These are phyloP conservation scores for Amphipoea lucens DNA, from an alignment of 2,888 invertebrate species.

Conservation along the genomic window DNA sequence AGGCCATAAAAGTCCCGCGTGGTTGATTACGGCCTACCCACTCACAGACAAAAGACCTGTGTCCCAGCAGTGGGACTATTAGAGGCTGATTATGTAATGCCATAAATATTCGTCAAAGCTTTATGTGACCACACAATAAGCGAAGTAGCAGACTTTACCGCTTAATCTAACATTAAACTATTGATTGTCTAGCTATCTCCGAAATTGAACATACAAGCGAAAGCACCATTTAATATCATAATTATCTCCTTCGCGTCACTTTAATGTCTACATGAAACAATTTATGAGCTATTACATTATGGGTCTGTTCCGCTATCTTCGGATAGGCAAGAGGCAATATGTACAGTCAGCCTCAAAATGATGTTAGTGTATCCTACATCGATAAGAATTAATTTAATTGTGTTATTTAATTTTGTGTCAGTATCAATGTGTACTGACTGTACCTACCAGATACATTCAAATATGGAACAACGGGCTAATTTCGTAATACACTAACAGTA, in stretches of 20 bases:
- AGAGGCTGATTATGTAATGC: neutral
- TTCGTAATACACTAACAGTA: no score
- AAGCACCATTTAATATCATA: conserved; percentile 67
- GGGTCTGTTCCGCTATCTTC: neutral
- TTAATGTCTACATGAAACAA: conserved; percentile 9
- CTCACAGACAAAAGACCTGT: neutral
- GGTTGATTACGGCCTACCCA: neutral
- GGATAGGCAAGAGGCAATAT: neutral
- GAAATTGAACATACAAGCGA: conserved; percentile 59
- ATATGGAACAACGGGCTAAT: neutral
- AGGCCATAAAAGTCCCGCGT: no score
- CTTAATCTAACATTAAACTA: conserved; percentile 44
- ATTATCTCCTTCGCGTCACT: conserved; percentile 19
- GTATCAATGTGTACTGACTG: neutral
- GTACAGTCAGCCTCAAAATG: neutral
- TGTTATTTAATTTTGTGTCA: neutral
- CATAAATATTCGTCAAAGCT: conserved; percentile 30
- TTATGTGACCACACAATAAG: neutral
- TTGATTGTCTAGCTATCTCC: conserved; percentile 49
- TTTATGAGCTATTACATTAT: neutral
- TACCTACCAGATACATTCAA: conserved; percentile 1
- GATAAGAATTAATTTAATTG: neutral
- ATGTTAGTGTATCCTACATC: neutral
- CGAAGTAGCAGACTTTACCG: conserved; percentile 30
- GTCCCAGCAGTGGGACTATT: neutral